phyloP scores from a whole-genome alignment of 2,113 vertebrate genomes.

The Cacatua alba region DNA sequence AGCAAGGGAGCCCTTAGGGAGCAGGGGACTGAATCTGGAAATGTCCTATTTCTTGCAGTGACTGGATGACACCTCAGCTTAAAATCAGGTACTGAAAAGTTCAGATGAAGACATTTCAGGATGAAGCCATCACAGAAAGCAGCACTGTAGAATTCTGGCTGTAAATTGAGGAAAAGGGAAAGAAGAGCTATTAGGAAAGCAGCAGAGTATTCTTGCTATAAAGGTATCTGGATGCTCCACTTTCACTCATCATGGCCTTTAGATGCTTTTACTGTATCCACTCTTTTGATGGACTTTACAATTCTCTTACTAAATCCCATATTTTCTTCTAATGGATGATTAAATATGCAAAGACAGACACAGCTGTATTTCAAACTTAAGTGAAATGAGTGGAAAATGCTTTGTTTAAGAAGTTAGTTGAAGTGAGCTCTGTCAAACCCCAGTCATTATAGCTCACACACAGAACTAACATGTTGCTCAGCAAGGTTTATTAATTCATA shows the following conservation, averaged over 20 bases:
- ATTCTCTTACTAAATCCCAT: neutral
- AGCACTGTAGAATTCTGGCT: neutral
- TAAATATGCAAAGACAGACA: slow-evolving; percentile 34
- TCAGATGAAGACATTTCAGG: neutral
- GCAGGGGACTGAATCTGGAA: neutral
- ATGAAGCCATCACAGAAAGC: neutral
- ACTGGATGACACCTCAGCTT: neutral
- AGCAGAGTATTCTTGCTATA: neutral
- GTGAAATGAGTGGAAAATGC: slow-evolving; percentile 17
- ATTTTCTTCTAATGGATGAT: slow-evolving; percentile 1
- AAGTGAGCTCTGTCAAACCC: neutral
- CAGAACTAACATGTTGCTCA: neutral
- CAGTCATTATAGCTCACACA: neutral
- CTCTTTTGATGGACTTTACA: neutral
- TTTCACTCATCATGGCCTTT: neutral
- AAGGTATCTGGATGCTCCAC: neutral
- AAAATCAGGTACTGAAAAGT: slow-evolving; percentile 22
- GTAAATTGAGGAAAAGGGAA: neutral
- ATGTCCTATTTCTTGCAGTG: neutral
- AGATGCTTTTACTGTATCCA: neutral
- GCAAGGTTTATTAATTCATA: slow-evolving; percentile 25
- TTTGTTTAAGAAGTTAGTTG: slow-evolving; percentile 41
- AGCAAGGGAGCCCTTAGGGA: neutral
- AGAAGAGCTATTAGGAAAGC: neutral
- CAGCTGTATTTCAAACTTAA: slow-evolving; percentile 2